Evolutionary conservation across 2,113 vertebrate genomes (phyloP).

Genomic region (Barbus barbus): DNA sequence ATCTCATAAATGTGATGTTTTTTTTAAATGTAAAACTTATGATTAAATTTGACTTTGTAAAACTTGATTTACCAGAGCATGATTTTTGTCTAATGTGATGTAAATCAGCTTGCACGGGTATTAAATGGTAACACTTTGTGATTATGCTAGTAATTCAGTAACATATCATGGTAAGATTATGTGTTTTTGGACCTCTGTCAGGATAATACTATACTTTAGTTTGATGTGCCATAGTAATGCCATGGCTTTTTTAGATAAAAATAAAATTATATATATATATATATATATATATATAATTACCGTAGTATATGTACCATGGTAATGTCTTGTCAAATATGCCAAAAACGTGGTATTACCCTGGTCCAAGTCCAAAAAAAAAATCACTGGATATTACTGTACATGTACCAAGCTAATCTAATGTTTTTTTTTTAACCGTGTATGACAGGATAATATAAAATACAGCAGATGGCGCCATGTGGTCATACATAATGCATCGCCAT

Average conservation of each 20-base stretch:
- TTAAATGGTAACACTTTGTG: background rate
- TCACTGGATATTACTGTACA: background rate
- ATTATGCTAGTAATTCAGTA: too few species aligned
- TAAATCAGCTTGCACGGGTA: background rate
- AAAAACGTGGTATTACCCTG: background rate
- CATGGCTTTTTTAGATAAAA: background rate
- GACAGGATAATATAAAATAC: conserved; percentile 23
- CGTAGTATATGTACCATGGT: background rate
- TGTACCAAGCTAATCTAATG: background rate
- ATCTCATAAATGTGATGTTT: too few species aligned
- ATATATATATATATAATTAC: background rate
- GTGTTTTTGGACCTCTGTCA: background rate
- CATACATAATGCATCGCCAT: conserved; percentile 2
- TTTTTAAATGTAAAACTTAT: too few species aligned
- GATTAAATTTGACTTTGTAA: too few species aligned
- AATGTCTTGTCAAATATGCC: background rate
- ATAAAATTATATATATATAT: too few species aligned
- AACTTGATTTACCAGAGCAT: too few species aligned
- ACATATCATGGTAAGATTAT: background rate
- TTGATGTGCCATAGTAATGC: background rate
- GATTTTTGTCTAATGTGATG: too few species aligned
- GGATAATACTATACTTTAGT: background rate
- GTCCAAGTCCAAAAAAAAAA: background rate
- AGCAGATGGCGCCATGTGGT: conserved; percentile 57
- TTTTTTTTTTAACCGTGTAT: background rate